Evolutionary conservation across 2,888 invertebrate genomes (phyloP).

Genomic region (Hypsopygia costalis): DNA sequence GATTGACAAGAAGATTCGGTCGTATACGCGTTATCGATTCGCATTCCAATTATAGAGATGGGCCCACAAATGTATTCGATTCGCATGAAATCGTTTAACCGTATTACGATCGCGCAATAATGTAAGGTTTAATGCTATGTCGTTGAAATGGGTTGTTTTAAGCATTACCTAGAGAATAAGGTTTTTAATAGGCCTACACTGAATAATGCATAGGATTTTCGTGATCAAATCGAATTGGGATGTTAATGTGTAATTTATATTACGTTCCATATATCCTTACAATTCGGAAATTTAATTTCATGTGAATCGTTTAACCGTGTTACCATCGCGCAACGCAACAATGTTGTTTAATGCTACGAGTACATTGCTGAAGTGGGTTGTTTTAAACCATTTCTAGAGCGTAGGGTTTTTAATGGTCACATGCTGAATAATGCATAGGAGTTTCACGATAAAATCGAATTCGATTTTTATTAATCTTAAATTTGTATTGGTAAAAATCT

Average conservation of each 20-base stretch:
- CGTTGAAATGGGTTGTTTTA: not conserved
- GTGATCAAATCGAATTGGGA: no score
- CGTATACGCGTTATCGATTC: slow-evolving; percentile 9
- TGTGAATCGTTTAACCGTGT: slow-evolving; percentile 1
- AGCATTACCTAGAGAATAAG: not conserved
- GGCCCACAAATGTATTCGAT: slow-evolving; percentile 4
- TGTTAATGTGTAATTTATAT: no score
- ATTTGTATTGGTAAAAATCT: no score
- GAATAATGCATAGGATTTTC: not conserved
- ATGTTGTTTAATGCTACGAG: not conserved
- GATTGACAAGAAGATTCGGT: slow-evolving; percentile 10
- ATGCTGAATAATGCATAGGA: not conserved
- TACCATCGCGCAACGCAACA: not conserved
- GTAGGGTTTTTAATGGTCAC: not conserved
- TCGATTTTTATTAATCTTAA: no score
- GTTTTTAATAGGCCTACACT: not conserved
- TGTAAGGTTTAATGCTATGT: not conserved
- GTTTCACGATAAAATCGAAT: not conserved
- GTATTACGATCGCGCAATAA: slow-evolving; percentile 1
- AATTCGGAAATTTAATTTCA: not conserved
- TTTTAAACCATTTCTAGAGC: not conserved
- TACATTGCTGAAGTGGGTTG: not conserved
- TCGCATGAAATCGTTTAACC: slow-evolving; percentile 5
- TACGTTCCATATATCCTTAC: no score
- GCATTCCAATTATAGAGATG: slow-evolving; percentile 14